phyloP scores from a whole-genome alignment of 2,113 vertebrate species.

The Pleuronectes platessa region DNA sequence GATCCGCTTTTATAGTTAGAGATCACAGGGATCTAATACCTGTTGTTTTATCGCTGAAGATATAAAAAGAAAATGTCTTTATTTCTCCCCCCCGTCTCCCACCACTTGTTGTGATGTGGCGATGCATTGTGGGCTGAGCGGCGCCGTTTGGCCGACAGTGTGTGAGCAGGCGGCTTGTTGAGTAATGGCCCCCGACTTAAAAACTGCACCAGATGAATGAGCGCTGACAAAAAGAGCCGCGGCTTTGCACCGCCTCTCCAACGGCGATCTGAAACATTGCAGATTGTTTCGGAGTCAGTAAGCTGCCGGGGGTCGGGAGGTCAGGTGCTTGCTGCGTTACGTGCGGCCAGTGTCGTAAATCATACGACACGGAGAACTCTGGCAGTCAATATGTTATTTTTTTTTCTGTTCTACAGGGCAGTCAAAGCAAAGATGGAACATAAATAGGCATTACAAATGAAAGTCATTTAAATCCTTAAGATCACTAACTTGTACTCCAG shows the following conservation, averaged over 20 bases:
- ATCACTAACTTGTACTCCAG: neutral
- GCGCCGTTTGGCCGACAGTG: neutral
- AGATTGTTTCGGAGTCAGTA: constrained; percentile 29
- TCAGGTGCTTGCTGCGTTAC: constrained; percentile 47
- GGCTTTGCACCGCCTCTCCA: constrained; percentile 17
- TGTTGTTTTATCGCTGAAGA: neutral
- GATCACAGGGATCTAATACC: neutral
- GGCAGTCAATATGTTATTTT: constrained; percentile 42
- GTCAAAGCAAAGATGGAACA: constrained; percentile 15
- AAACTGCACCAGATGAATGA: constrained; percentile 59
- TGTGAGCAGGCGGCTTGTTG: neutral
- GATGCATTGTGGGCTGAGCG: neutral
- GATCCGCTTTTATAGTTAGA: neutral
- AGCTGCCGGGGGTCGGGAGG: constrained; percentile 29
- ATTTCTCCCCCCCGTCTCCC: too few relatives aligned
- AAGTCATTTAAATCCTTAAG: neutral
- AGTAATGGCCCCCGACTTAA: constrained; percentile 26
- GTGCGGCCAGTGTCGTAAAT: constrained; percentile 60
- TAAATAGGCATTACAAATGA: too few relatives aligned
- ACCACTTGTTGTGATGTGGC: neutral
- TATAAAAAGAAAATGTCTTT: too few relatives aligned
- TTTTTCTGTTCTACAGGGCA: constrained; percentile 18
- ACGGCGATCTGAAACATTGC: constrained; percentile 12
- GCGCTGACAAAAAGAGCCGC: constrained; percentile 37
- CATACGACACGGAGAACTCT: constrained; percentile 45